Conservation (phyloP, 2,888 invertebrate genomes). For the Megalurothrips usitatus region DNA sequence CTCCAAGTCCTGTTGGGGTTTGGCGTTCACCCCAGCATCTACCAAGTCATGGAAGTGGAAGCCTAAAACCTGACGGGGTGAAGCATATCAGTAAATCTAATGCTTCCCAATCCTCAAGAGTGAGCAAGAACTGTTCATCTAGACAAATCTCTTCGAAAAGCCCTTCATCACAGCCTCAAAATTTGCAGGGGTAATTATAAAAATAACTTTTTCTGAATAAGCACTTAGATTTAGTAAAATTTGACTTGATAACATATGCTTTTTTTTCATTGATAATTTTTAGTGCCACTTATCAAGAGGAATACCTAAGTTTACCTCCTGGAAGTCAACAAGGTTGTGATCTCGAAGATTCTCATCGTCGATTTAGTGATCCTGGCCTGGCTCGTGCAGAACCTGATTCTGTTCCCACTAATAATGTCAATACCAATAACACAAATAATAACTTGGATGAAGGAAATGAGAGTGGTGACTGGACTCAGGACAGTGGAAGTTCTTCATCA, state of each 20-base stretch:
- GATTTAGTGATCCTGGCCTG: not conserved
- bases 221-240: not conserved
- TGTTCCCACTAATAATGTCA: not conserved
- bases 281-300: not conserved
- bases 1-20: not conserved
- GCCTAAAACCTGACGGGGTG: not conserved
- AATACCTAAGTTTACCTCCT: constrained; percentile 4
- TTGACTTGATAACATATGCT: not conserved
- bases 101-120: not conserved
- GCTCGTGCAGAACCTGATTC: not conserved
- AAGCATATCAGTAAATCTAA: not conserved
- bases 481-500: not conserved
- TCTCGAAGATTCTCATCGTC: not conserved
- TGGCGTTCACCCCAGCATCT: constrained; percentile 5
- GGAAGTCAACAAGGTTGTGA: constrained; percentile 2
- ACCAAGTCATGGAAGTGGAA: not conserved
- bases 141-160: not conserved
- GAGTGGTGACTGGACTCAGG: not conserved
- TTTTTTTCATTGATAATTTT: not conserved
- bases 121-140: not conserved
- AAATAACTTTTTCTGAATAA: not conserved
- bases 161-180: not conserved
- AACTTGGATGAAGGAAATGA: constrained; percentile 8
- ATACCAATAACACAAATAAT: not conserved
- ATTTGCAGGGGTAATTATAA: not conserved